Evolutionary conservation across 2,888 invertebrate genomes (phyloP), one percentile per base, ranked within the genome.

Genomic region (Asteroscopus sphinx): DNA sequence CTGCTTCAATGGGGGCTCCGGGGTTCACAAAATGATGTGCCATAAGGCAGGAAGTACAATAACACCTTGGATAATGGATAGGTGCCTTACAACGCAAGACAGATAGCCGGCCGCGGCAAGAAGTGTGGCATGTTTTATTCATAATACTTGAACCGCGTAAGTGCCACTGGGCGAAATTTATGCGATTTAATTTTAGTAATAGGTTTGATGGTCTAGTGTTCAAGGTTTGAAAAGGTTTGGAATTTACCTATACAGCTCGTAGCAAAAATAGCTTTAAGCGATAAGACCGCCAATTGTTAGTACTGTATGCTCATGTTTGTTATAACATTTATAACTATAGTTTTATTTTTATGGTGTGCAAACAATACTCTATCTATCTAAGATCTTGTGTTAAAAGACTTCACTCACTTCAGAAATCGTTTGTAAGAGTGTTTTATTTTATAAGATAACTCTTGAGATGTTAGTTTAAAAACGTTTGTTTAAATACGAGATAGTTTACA

Each of bases 111-210:
- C 63, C 68, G 59, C 56, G 68, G 60, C 71, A 61, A 69, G 75
- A 66, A 76, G 63, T 68, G 56, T 33, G 48, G 35, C 47, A 85
- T 85, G 86, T 85, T 80, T 85, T 84, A 85, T 85, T 85, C 86
- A 85, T 84, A 79, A 71, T 73, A 73, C 73, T 56, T 57, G 61
- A 73, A 66, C 61, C 68, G 4, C 36, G 51, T 55, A 61, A 75
- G 74, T 69, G 66, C 59, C 61, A 62, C 65, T 67, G 54, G 60
- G 55, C 58, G 60, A 62, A 76, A 76, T 71, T 81, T 82, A 77
- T 65, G 73, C 78, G 66, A 72, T 84, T 85, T 77, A 68, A 77
- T 76, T 77, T 75, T 47, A 68, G 65, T 80, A 76, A 80, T 71
- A 71, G 58, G 36, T 62, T 56, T 59, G 42, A 28, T 44, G 30